Evolutionary conservation across 2,113 vertebrate genomes (phyloP).

Genomic region (Nyctibius bracteatus): DNA sequence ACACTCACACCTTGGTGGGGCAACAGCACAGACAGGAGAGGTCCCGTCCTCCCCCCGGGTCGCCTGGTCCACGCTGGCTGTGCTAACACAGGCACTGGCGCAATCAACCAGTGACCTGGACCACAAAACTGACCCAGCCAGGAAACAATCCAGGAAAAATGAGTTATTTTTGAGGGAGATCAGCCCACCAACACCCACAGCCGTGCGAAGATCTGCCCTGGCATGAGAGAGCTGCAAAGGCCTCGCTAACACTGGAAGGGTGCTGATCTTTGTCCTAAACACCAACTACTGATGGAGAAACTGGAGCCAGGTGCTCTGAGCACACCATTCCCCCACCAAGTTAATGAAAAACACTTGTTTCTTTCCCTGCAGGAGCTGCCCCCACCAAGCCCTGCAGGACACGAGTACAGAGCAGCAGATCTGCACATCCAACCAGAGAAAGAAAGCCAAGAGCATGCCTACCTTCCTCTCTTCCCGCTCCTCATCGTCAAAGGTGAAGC

Average conservation of each 20-base stretch:
- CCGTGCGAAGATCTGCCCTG: background rate
- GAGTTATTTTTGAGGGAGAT: background rate
- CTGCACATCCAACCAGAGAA: background rate
- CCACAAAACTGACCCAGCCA: background rate
- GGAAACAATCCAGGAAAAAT: background rate
- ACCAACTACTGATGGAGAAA: background rate
- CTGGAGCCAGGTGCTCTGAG: background rate
- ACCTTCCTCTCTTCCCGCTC: slow-evolving; percentile 84
- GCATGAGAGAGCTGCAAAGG: rapidly evolving
- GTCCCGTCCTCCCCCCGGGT: rapidly evolving
- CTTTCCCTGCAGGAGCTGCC: background rate
- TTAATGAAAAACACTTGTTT: background rate
- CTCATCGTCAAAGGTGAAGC: slow-evolving; percentile 83
- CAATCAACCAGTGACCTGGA: background rate
- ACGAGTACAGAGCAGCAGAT: rapidly evolving
- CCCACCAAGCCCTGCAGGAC: background rate
- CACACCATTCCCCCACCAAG: background rate
- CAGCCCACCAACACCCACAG: background rate
- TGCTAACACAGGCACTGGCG: background rate
- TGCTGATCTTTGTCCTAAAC: background rate
- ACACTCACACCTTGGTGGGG: background rate
- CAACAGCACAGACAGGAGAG: background rate
- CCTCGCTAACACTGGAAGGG: background rate
- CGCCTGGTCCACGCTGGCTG: background rate
- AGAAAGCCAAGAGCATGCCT: slow-evolving; percentile 59